Percentiles rank a stretch among this genome's conserved stretches.
These are phyloP conservation scores for Tinea trinotella DNA, from an alignment of 2,888 invertebrate genomes.

Conservation along the genomic window DNA sequence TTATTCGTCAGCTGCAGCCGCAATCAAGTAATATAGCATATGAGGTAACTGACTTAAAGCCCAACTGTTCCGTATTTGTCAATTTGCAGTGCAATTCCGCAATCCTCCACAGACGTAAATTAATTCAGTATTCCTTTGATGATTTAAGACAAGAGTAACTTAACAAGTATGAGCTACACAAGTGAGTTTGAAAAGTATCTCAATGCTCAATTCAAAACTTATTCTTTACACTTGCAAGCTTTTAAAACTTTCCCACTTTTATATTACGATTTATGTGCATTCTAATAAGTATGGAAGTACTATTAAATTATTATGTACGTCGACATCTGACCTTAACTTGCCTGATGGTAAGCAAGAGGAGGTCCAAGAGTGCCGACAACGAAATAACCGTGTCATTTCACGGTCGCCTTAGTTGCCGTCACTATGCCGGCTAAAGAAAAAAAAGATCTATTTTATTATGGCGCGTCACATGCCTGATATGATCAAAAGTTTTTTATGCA, in stretches of 20 bases:
- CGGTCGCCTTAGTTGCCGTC: too few species aligned
- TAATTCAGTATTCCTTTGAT: conserved; percentile 11
- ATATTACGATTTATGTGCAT: too few species aligned
- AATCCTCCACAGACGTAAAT: neutral
- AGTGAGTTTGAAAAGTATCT: neutral
- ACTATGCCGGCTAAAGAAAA: too few species aligned
- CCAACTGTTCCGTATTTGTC: conserved; percentile 1
- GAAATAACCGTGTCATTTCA: too few species aligned
- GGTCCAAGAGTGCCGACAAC: too few species aligned
- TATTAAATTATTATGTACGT: too few species aligned
- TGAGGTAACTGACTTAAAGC: neutral
- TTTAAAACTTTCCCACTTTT: neutral
- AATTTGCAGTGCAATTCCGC: neutral
- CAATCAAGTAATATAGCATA: neutral
- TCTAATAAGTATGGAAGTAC: too few species aligned
- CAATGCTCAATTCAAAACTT: neutral
- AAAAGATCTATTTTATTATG: too few species aligned
- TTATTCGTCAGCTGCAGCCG: neutral
- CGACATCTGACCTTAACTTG: too few species aligned
- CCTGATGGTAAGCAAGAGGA: too few species aligned
- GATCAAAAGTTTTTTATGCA: too few species aligned
- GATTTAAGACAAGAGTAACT: neutral
- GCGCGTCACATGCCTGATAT: too few species aligned
- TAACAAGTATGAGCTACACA: neutral
- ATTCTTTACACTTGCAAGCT: neutral